These are phyloP conservation scores for Tetranychus cinnabarinus DNA, from an alignment of 1,140 invertebrate genomes.

Conservation along the genomic window DNA sequence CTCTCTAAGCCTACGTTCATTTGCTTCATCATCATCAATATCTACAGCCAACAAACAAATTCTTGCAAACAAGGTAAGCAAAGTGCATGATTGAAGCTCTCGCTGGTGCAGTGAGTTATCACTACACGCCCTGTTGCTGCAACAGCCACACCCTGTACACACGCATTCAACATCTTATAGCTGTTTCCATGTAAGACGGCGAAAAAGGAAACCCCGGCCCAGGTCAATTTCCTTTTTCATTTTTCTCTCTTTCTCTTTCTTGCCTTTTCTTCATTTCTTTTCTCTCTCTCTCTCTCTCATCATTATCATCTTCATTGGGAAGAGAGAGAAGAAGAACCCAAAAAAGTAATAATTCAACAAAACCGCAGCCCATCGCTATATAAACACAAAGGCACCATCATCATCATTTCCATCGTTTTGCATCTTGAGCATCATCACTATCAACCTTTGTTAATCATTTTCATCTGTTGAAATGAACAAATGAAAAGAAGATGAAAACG, in stretches of 20 bases:
- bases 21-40: no score
- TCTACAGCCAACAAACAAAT: no score
- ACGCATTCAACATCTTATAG: background rate
- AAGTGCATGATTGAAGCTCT: background rate
- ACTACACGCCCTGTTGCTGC: background rate
- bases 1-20: no score
- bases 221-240: background rate
- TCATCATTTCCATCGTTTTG: background rate
- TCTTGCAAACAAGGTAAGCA: no score
- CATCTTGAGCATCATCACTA: background rate
- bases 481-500: background rate
- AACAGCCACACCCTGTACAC: background rate
- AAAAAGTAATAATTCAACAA: no score
- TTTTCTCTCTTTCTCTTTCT: background rate
- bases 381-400: background rate
- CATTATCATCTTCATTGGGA: background rate
- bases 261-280: background rate
- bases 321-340: background rate
- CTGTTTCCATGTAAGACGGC: background rate
- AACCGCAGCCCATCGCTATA: background rate
- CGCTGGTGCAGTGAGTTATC: background rate
- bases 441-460: background rate
- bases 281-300: background rate
- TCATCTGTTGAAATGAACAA: background rate
- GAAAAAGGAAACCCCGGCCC: background rate